These are phyloP conservation scores for Cyanoderma ruficeps DNA, from an alignment of 2,113 vertebrate genomes.

Conservation along the genomic window DNA sequence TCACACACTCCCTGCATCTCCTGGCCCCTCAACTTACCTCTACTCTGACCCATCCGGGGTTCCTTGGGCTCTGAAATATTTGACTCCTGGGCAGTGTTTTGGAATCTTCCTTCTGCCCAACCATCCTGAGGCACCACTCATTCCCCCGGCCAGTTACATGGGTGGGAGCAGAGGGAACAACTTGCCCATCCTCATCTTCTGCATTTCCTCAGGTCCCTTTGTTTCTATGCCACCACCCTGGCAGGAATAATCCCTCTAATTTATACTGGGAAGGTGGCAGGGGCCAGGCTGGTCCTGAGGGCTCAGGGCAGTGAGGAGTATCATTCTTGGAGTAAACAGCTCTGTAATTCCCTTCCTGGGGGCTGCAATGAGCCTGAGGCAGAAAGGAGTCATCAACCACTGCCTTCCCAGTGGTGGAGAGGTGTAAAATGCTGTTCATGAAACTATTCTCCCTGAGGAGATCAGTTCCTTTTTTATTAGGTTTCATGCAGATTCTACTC, in stretches of 20 bases:
- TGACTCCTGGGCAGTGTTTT: neutral
- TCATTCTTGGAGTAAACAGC: neutral
- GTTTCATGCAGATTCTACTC: neutral
- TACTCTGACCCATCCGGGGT: neutral
- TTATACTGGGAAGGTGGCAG: neutral
- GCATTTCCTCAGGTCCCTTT: neutral
- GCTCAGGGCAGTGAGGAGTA: neutral
- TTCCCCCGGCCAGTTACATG: accelerated
- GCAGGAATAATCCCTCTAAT: neutral
- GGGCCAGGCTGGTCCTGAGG: neutral
- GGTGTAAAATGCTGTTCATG: neutral
- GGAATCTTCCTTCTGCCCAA: neutral
- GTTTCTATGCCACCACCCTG: neutral
- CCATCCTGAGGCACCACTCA: neutral
- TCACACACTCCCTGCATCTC: neutral
- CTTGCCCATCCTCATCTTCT: neutral
- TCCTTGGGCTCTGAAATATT: neutral
- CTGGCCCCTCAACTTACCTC: accelerated
- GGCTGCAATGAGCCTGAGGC: neutral
- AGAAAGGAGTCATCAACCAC: neutral
- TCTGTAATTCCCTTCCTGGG: neutral
- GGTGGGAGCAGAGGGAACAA: neutral
- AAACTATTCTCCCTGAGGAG: neutral
- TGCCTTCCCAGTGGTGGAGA: neutral
- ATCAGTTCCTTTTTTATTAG: neutral